Evolutionary conservation across 1,140 invertebrate species (phyloP).

Genomic region (Drosophila bocqueti): DNA sequence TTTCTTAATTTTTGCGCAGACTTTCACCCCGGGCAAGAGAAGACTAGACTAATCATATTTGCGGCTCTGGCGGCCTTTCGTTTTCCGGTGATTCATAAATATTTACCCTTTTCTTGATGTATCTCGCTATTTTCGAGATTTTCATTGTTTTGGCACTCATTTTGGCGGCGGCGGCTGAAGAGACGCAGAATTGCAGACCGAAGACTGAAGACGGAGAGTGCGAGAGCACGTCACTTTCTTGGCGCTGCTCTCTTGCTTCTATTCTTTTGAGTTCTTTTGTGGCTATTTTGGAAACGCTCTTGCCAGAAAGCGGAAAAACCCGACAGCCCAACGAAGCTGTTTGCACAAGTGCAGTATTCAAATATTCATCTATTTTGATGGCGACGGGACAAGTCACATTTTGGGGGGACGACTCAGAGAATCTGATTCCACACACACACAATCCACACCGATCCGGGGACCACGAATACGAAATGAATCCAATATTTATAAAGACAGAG

Average conservation of each 20-base stretch:
- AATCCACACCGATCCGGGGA: constrained; percentile 17
- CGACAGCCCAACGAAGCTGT: constrained; percentile 19
- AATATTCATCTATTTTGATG: constrained; percentile 26
- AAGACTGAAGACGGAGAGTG: constrained; percentile 16
- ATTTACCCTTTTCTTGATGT: constrained; percentile 85
- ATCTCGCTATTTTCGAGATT: constrained; percentile 83
- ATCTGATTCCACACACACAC: constrained; percentile 31
- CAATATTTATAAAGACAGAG: background rate
- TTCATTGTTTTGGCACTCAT: constrained; percentile 83
- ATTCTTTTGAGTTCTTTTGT: constrained; percentile 41
- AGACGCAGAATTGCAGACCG: constrained; percentile 11
- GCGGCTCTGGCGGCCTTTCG: background rate
- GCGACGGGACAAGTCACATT: constrained; percentile 54
- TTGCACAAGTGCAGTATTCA: constrained; percentile 38
- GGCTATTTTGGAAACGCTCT: constrained; percentile 66
- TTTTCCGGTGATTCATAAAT: constrained; percentile 25
- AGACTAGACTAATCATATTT: constrained; percentile 43
- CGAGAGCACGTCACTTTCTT: constrained; percentile 17
- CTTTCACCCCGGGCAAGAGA: constrained; percentile 62
- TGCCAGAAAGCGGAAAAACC: constrained; percentile 26
- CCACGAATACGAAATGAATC: constrained; percentile 2
- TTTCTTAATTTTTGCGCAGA: constrained; percentile 25
- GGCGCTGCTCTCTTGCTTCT: constrained; percentile 28
- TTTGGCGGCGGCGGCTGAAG: constrained; percentile 46
- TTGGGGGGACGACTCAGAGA: constrained; percentile 5